phyloP scores from a whole-genome alignment of 2,888 invertebrate species.

The Carabus problematicus region DNA sequence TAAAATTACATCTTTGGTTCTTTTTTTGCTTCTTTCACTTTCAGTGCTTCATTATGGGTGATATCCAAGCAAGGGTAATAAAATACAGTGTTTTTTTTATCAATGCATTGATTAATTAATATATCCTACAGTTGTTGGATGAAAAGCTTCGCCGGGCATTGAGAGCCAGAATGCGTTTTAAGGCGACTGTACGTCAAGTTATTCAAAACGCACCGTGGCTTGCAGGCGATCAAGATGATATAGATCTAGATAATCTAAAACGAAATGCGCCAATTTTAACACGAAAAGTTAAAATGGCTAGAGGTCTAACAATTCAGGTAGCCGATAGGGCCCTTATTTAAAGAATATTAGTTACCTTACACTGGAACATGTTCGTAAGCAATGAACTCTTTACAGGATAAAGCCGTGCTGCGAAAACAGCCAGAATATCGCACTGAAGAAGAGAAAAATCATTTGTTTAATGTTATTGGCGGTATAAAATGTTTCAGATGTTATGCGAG shows the following conservation, averaged over 20 bases:
- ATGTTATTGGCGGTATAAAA: slow-evolving; percentile 66
- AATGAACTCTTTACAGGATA: slow-evolving; percentile 60
- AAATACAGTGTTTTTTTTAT: slow-evolving; percentile 5
- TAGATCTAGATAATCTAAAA: slow-evolving; percentile 61
- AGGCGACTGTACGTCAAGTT: slow-evolving; percentile 64
- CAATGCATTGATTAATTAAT: background rate
- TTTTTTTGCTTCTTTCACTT: no score
- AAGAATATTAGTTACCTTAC: background rate
- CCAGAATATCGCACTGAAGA: slow-evolving; percentile 64
- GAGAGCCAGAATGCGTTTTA: slow-evolving; percentile 64
- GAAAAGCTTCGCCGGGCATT: slow-evolving; percentile 48
- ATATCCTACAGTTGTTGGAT: slow-evolving; percentile 58
- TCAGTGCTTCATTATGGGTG: slow-evolving; percentile 15
- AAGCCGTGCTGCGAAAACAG: slow-evolving; percentile 66
- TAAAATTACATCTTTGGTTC: no score
- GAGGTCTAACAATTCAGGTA: slow-evolving; percentile 62
- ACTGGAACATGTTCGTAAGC: background rate
- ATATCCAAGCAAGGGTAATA: slow-evolving; percentile 21
- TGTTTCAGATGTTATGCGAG: slow-evolving; percentile 69
- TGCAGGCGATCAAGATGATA: slow-evolving; percentile 60
- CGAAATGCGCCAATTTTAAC: slow-evolving; percentile 61
- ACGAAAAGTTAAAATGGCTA: slow-evolving; percentile 57
- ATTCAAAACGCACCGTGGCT: slow-evolving; percentile 67
- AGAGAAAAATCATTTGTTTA: slow-evolving; percentile 67
- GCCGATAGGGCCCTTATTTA: slow-evolving; percentile 26